Percentiles rank a stretch among this genome's conserved stretches.
Evolutionary conservation across 2,797 vertebrate genomes (phyloP).

Genomic region (Nasua narica): DNA sequence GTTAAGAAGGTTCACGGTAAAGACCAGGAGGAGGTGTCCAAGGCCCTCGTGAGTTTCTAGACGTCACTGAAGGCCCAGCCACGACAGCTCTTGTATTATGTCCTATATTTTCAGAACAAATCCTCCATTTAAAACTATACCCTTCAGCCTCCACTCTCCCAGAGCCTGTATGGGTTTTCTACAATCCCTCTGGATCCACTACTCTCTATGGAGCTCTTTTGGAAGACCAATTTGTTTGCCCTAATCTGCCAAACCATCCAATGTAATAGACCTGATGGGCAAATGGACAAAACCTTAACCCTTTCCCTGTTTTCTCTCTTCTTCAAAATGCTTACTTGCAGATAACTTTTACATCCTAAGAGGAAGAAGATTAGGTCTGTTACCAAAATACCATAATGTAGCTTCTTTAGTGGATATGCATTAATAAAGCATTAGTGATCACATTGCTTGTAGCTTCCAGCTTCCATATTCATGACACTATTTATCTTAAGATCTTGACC

Average conservation of each 20-base stretch:
- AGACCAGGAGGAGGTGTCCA: neutral
- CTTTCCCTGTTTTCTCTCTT: neutral
- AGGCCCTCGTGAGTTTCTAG: neutral
- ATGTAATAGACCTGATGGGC: neutral
- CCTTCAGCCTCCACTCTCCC: neutral
- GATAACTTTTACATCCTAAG: neutral
- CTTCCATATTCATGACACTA: neutral
- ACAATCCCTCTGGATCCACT: neutral
- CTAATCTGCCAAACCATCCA: neutral
- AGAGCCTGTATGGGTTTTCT: neutral
- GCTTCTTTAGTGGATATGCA: neutral
- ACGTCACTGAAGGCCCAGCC: neutral
- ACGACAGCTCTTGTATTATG: neutral
- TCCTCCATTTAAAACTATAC: neutral
- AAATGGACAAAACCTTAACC: neutral
- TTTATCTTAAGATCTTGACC: neutral
- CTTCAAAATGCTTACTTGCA: neutral
- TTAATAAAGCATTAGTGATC: neutral
- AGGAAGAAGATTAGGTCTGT: neutral
- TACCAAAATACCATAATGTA: neutral
- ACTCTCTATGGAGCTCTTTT: neutral
- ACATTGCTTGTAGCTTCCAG: neutral
- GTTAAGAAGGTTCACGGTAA: neutral
- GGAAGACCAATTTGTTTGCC: neutral
- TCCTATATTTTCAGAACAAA: neutral